Conservation (phyloP, 2,888 invertebrate species). For the Caenorhabditis uteleia region DNA sequence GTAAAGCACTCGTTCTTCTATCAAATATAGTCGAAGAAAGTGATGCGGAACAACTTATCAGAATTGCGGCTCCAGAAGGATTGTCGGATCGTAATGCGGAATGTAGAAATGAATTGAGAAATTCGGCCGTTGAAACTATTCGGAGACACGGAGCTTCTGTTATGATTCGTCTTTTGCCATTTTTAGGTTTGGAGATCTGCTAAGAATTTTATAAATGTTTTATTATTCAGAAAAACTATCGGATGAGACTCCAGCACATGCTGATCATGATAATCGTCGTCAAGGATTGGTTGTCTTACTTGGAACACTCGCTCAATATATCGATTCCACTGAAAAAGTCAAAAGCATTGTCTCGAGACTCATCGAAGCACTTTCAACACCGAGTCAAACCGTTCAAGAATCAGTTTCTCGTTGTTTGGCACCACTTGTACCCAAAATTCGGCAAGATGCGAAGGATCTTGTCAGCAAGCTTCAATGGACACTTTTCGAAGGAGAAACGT, state of each 20-base stretch:
- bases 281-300: constrained; percentile 93
- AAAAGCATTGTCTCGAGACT: constrained; percentile 85
- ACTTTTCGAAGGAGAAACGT: constrained; percentile 87
- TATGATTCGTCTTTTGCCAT: constrained; percentile 70
- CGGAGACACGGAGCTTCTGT: constrained; percentile 86
- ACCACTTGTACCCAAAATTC: constrained; percentile 88
- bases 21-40: constrained; percentile 18
- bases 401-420: constrained; percentile 95
- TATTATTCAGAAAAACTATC: constrained; percentile 34
- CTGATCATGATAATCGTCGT: constrained; percentile 84
- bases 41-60: constrained; percentile 40
- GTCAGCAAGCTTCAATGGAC: constrained; percentile 86
- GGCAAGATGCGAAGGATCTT: constrained; percentile 86
- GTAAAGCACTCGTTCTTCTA: constrained; percentile 21
- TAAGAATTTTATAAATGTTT: background rate
- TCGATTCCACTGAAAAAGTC: constrained; percentile 75
- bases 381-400: constrained; percentile 96
- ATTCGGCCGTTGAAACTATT: constrained; percentile 88
- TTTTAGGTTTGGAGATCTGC: constrained; percentile 43
- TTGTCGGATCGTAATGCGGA: constrained; percentile 84
- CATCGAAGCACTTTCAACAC: constrained; percentile 89
- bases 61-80: constrained; percentile 78
- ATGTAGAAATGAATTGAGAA: constrained; percentile 84
- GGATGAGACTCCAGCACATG: constrained; percentile 59
- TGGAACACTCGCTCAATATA: constrained; percentile 86